Percentiles rank a stretch among this genome's conserved stretches.
phyloP scores from a whole-genome alignment of 2,113 vertebrate genomes.

The Poeciliopsis prolifica region DNA sequence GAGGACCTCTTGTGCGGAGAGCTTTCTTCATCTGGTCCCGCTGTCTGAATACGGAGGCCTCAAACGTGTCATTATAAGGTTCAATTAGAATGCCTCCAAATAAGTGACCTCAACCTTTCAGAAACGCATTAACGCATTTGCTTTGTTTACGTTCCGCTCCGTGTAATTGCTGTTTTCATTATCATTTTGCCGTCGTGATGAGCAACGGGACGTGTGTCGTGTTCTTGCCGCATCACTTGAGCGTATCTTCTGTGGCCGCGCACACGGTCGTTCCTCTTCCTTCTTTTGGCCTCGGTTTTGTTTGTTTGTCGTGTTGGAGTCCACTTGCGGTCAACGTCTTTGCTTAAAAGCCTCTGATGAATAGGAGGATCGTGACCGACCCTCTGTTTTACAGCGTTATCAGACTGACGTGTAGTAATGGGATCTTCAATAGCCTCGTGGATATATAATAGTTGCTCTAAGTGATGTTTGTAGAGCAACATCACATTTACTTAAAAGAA shows the following conservation, averaged over 20 bases:
- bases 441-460: conserved; percentile 9
- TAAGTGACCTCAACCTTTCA: conserved; percentile 32
- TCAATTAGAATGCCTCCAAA: conserved; percentile 59
- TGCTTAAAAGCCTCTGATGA: conserved; percentile 45
- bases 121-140: conserved; percentile 47
- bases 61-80: conserved; percentile 50
- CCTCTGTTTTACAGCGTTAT: neutral
- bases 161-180: conserved; percentile 45
- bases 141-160: conserved; percentile 12
- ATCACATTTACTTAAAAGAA: neutral
- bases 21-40: conserved; percentile 34
- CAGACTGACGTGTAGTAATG: conserved; percentile 5
- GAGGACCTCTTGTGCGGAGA: conserved; percentile 45
- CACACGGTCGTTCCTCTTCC: neutral
- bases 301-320: conserved; percentile 9
- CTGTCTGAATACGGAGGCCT: conserved; percentile 29
- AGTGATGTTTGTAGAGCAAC: neutral
- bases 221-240: conserved; percentile 7
- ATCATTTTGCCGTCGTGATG: neutral
- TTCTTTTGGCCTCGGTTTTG: neutral
- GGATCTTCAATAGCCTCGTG: conserved; percentile 1
- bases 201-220: neutral
- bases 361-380: conserved; percentile 26
- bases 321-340: conserved; percentile 13
- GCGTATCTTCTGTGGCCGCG: conserved; percentile 5